Conservation (phyloP, 2,797 vertebrate species). For the Champsocephalus gunnari region DNA sequence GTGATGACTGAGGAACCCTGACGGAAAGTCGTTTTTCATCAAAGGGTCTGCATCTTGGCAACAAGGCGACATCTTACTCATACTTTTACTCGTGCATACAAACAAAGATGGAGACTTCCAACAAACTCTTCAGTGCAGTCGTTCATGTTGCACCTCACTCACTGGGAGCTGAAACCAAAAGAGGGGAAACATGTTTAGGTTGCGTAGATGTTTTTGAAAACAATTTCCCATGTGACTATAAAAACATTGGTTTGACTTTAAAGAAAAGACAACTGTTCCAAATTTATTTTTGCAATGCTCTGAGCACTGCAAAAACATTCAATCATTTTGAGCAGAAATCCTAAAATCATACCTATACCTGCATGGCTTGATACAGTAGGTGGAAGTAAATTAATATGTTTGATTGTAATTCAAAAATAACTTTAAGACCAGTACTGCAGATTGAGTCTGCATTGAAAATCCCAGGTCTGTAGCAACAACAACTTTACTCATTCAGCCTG, state of each 20-base stretch:
- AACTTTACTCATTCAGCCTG: background rate
- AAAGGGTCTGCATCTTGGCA: conserved; percentile 81
- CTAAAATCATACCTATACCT: background rate
- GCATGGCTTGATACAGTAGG: background rate
- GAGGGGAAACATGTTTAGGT: background rate
- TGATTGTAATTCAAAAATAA: background rate
- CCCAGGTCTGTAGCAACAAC: background rate
- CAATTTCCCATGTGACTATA: too few species aligned
- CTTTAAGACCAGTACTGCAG: background rate
- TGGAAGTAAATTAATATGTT: background rate
- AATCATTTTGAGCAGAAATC: background rate
- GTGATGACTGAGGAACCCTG: conserved; percentile 66
- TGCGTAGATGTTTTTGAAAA: background rate
- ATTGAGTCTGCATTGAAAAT: background rate
- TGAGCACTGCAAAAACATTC: background rate
- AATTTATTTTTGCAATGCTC: background rate
- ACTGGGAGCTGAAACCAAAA: conserved; percentile 68
- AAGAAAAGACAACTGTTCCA: too few species aligned
- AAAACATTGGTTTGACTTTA: too few species aligned
- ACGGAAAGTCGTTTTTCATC: conserved; percentile 44
- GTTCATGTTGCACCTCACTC: conserved; percentile 54
- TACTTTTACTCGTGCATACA: conserved; percentile 41
- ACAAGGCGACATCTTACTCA: conserved; percentile 53
- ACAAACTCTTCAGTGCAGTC: conserved; percentile 37
- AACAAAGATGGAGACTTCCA: conserved; percentile 33